Base-by-base conservation (phyloP, 2,797 vertebrate species). In the Scolopax rusticola region DNA sequence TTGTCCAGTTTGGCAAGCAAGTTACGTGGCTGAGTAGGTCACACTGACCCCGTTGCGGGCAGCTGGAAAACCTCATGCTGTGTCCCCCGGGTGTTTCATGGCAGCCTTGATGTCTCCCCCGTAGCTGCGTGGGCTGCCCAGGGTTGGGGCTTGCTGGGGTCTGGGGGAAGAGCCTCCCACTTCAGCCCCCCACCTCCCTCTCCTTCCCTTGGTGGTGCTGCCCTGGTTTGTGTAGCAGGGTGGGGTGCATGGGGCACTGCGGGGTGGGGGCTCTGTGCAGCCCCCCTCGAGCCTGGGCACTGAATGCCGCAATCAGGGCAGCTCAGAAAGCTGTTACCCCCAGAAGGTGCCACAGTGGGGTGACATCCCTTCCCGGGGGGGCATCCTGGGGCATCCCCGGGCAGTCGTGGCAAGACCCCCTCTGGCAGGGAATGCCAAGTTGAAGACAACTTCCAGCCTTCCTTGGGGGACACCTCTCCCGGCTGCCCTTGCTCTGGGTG, bases 1-100 rank as follows among this genome's bases (percentile, higher is more conserved):
- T 71, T 6, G 23, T 92, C 92, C 92, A 5, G 51, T 96, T 91
- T 90, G 95, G 91, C 83, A 65, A 87, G 63, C 43, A 79, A 77
- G 74, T 90, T 61, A 33, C 80, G 86, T 63, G 95, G 80, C 94
- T 95, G 88, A 69, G 5, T 9, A 30, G 90, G 93, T 89, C 3
- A 0, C 45, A 0, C n/a, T 45, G 76, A 18, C 51, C 50, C 47
- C 24, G 65, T 90, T 33, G 59, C 1, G 33, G 84, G 87, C 75
- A 19, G 60, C 54, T 5, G 65, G 65, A 24, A 40, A 12, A 7
- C 2, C 0, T 0, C 1, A 2, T 2, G 9, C 32, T 1, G 9
- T 1, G 45, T 59, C 41, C 38, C 30, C 4, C 0, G 18, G 47
- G 63, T 21, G 47, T 9, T 36, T 10, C 28, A 1, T 2, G 2